Percentiles rank a stretch among this genome's conserved stretches.
Conservation (phyloP, 2,113 vertebrate species). For the Actenoides lindsayi region DNA sequence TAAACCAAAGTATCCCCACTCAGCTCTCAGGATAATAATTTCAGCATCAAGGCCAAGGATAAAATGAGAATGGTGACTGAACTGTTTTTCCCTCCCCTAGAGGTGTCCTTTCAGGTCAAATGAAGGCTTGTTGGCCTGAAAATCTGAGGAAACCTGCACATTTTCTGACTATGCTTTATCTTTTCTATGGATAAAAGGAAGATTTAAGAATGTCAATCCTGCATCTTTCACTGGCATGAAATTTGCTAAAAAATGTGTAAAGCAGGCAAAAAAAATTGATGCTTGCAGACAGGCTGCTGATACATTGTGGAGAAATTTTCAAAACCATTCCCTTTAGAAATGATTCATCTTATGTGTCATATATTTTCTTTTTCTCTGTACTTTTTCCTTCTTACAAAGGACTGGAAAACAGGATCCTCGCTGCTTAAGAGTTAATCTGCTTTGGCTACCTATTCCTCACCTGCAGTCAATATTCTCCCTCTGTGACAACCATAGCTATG, state of each 20-base stretch:
- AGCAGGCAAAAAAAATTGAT: background rate
- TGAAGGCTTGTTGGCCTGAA: background rate
- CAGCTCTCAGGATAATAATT: background rate
- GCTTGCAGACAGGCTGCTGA: slow-evolving; percentile 11
- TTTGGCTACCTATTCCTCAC: slow-evolving; percentile 47
- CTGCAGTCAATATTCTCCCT: slow-evolving; percentile 36
- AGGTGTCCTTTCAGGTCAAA: background rate
- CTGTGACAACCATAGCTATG: background rate
- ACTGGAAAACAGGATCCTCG: slow-evolving; percentile 46
- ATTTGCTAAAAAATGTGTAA: slow-evolving; percentile 43
- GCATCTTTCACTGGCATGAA: slow-evolving; percentile 17
- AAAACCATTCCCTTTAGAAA: slow-evolving; percentile 46
- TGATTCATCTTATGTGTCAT: slow-evolving; percentile 1
- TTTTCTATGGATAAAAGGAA: slow-evolving; percentile 1
- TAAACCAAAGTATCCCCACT: background rate
- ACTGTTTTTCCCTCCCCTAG: background rate
- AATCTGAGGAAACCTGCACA: background rate
- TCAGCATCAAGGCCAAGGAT: background rate
- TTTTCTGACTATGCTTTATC: slow-evolving; percentile 19
- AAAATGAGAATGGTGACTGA: background rate
- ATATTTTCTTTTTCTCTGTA: slow-evolving; percentile 19
- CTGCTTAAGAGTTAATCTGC: slow-evolving; percentile 58
- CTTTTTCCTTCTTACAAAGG: slow-evolving; percentile 13
- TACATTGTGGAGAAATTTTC: slow-evolving; percentile 27
- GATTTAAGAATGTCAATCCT: slow-evolving; percentile 43